Conservation (phyloP, 2,113 vertebrate genomes). For the Notiomystis cincta region DNA sequence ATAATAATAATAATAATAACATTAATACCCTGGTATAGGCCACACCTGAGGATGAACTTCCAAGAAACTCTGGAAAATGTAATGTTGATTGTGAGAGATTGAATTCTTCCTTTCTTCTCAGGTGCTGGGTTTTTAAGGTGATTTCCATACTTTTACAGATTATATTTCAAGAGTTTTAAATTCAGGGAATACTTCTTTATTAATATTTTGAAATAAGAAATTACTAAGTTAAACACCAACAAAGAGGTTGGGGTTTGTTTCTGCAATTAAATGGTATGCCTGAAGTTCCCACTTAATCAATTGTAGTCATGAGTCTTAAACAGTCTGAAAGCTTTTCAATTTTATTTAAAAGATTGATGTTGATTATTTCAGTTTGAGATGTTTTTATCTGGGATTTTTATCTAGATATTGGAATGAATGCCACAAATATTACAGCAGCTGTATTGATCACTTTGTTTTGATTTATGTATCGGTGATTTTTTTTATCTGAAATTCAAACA, state of each 20-base stretch:
- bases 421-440: slow-evolving; percentile 23
- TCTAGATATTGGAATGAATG: slow-evolving; percentile 26
- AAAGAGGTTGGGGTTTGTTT: slow-evolving; percentile 4
- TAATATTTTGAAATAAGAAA: slow-evolving; percentile 47
- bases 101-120: slow-evolving; percentile 5
- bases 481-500: slow-evolving; percentile 36
- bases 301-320: slow-evolving; percentile 48
- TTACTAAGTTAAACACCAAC: slow-evolving; percentile 26
- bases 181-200: slow-evolving; percentile 7
- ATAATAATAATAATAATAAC: too few species aligned
- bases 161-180: background rate
- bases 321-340: slow-evolving; percentile 67
- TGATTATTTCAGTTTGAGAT: slow-evolving; percentile 60
- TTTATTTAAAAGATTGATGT: slow-evolving; percentile 59
- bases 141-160: slow-evolving; percentile 1
- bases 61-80: background rate
- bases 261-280: slow-evolving; percentile 42
- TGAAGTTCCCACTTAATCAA: slow-evolving; percentile 52
- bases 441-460: slow-evolving; percentile 63
- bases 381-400: slow-evolving; percentile 44
- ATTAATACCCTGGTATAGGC: too few species aligned
- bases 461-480: slow-evolving; percentile 31
- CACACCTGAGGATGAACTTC: background rate
- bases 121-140: background rate
- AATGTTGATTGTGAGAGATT: background rate